Base-by-base conservation (phyloP, 2,113 vertebrate genomes). In the Martes martes region DNA sequence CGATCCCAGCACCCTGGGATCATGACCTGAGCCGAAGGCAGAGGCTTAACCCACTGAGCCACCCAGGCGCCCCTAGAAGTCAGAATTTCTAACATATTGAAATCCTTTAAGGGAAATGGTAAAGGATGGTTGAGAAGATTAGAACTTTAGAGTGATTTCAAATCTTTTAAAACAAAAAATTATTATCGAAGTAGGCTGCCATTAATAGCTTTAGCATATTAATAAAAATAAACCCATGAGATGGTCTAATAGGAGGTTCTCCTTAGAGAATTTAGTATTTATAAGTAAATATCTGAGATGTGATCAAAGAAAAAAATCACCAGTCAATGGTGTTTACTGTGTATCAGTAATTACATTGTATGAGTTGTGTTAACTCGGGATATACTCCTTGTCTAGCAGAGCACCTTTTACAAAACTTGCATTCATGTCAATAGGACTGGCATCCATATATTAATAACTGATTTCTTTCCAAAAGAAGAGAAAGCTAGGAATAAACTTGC, bases 371-470 rank as follows among this genome's bases (percentile, higher is more conserved):
- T 95, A 86, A 87, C 45, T 94, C 16, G 79, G 11, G 39, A 26
- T 39, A 16, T 57, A 96, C 67, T 92, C 13, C 21, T 96, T 78
- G 11, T 87, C 42, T 92, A 94, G 57, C 24, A 63, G 76, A 89
- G 36, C 6, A 82, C 6, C 52, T 89, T 79, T 74, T 87, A 61
- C 78, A 69, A 96, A 95, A 91, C 36, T 95, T 97, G 33, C 84
- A 7, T 73, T 92, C 16, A 82, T 89, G 59, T 95, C 50, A 84
- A 4, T 92, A 95, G 21, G 42, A 61, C 55, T 89, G 74, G 6
- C 16, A 71, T 65, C 73, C 15, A 80, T 89, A 39, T 90, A 71
- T 80, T 88, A 65, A 91, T 81, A 82, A 52, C 16, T 97, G 11
- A 88, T 88, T 91, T 89, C 18, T 86, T 95, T 94, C 14, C 28